A percentile compares a stretch with the other conserved stretches of the same genome.
These are phyloP conservation scores for Zaprionus camerounensis DNA, from an alignment of 1,140 invertebrate genomes.

Conservation along the genomic window DNA sequence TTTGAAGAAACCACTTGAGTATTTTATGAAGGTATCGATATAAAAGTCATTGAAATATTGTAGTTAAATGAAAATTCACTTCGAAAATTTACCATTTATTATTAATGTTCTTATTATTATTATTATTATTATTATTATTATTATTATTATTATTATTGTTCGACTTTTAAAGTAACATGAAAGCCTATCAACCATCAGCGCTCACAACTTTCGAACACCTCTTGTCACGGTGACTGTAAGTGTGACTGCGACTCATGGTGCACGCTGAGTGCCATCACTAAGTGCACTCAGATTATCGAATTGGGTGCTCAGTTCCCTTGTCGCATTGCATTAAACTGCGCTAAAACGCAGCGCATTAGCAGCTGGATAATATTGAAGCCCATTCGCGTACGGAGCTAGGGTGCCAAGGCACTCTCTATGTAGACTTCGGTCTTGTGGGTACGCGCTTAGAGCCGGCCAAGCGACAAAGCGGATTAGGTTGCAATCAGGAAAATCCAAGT, in stretches of 20 bases:
- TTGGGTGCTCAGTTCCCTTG: constrained; percentile 61
- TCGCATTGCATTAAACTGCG: constrained; percentile 73
- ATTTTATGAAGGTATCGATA: too few species aligned
- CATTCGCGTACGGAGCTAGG: background rate
- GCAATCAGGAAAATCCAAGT: constrained; percentile 60
- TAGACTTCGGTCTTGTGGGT: constrained; percentile 8
- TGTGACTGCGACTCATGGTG: constrained; percentile 14
- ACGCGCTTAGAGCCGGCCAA: constrained; percentile 50
- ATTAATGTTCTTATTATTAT: too few species aligned
- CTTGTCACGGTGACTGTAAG: background rate
- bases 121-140: too few species aligned
- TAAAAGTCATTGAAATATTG: too few species aligned
- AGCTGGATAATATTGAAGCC: constrained; percentile 64
- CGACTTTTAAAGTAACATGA: background rate
- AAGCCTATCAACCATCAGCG: background rate
- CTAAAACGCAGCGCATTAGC: constrained; percentile 72
- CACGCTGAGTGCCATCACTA: constrained; percentile 36
- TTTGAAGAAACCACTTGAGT: too few species aligned
- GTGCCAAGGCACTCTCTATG: background rate
- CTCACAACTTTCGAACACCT: background rate
- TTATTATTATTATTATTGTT: background rate
- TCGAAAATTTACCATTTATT: too few species aligned
- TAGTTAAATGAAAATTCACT: too few species aligned
- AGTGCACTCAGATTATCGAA: constrained; percentile 21
- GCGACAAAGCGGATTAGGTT: constrained; percentile 81